These are phyloP conservation scores for Diprion similis DNA, from an alignment of 1,140 invertebrate species.

Conservation along the genomic window DNA sequence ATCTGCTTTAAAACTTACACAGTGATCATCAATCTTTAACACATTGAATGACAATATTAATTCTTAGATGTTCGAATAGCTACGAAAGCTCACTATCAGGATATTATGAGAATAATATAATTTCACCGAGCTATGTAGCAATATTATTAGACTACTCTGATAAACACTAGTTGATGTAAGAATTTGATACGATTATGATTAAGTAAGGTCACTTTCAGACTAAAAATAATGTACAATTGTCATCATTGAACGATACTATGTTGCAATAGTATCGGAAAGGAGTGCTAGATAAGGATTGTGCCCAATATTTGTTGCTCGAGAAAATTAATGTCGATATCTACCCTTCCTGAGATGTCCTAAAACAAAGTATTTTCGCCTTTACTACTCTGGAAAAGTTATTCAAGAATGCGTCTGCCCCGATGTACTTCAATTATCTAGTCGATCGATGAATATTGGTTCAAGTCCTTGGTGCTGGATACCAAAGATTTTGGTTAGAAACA, in stretches of 20 bases:
- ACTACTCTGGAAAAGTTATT: too few relatives aligned
- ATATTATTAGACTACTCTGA: not conserved
- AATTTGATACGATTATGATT: not conserved
- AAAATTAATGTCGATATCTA: not conserved
- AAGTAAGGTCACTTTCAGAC: not conserved
- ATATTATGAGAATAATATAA: too few relatives aligned
- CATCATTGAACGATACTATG: not conserved
- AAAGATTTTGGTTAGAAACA: not conserved
- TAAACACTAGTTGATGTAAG: not conserved
- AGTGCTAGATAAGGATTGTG: not conserved
- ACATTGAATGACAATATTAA: too few relatives aligned
- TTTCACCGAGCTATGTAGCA: too few relatives aligned
- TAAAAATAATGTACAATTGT: not conserved
- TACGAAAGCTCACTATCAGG: not conserved
- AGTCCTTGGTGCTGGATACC: conserved; percentile 4
- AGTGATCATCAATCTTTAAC: too few relatives aligned
- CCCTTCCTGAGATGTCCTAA: too few relatives aligned
- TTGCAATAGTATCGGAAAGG: not conserved
- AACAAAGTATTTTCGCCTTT: too few relatives aligned
- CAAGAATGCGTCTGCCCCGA: too few relatives aligned
- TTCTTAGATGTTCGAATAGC: too few relatives aligned
- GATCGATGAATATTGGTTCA: conserved; percentile 3
- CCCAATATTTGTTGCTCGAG: not conserved
- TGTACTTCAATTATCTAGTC: too few relatives aligned
- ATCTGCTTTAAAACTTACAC: not conserved